Evolutionary conservation across 1,140 invertebrate genomes (phyloP).

Genomic region (Lepidurus arcticus): DNA sequence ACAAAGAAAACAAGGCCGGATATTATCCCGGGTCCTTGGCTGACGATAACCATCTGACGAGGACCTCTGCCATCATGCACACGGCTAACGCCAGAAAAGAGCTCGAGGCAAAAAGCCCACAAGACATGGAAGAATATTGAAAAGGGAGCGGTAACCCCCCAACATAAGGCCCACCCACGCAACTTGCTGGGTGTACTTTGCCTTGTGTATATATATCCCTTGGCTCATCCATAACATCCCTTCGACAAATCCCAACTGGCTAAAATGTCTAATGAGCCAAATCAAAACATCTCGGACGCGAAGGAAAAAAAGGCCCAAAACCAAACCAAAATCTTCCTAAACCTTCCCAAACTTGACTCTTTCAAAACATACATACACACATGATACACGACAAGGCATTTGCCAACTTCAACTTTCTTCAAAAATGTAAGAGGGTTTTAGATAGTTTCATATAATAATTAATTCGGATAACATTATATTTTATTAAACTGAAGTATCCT

Average conservation of each 20-base stretch:
- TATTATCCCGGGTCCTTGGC: conserved; percentile 8
- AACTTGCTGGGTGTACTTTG: conserved; percentile 11
- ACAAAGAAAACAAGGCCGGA: conserved; percentile 21
- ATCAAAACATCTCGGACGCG: conserved; percentile 10
- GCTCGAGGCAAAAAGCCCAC: background rate
- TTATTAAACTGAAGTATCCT: too few species aligned
- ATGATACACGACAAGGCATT: too few species aligned
- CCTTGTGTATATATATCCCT: conserved; percentile 18
- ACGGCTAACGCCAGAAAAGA: background rate
- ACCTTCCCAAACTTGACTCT: background rate
- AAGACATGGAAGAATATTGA: background rate
- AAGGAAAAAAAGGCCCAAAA: background rate
- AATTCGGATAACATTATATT: too few species aligned
- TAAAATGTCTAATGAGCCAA: conserved; percentile 19
- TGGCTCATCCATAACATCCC: conserved; percentile 18
- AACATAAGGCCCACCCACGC: conserved; percentile 7
- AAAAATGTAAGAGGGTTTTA: too few species aligned
- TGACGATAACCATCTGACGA: conserved; percentile 21
- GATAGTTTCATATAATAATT: too few species aligned
- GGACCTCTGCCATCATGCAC: background rate
- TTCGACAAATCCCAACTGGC: conserved; percentile 18
- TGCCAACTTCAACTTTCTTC: too few species aligned
- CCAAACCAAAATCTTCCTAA: background rate
- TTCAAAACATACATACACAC: too few species aligned
- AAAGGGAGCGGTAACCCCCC: background rate